phyloP scores from a whole-genome alignment of 2,797 vertebrate genomes.

The Sphenodon punctatus region DNA sequence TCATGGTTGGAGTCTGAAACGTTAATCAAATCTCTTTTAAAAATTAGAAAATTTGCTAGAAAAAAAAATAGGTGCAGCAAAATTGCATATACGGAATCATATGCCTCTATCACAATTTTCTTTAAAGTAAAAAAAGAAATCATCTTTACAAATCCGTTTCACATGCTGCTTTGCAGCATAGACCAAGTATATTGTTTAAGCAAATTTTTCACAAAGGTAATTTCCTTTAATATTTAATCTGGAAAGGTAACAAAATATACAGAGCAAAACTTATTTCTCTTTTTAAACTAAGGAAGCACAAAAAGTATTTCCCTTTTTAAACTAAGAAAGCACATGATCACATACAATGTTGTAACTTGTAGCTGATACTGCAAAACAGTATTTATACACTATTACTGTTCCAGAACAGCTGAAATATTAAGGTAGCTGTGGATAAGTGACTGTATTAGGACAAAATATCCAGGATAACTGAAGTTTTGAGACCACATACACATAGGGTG shows the following conservation, averaged over 20 bases:
- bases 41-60: constrained; percentile 67
- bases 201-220: constrained; percentile 75
- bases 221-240: constrained; percentile 78
- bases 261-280: constrained; percentile 88
- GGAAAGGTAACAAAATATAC: constrained; percentile 92
- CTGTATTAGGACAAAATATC: background rate
- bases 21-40: constrained; percentile 54
- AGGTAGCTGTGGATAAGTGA: background rate
- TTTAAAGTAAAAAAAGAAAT: constrained; percentile 77
- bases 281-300: constrained; percentile 79
- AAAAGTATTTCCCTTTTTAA: background rate
- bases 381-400: background rate
- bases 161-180: background rate
- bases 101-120: constrained; percentile 29
- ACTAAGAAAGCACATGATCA: background rate
- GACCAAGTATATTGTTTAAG: constrained; percentile 55
- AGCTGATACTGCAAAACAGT: background rate
- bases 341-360: background rate
- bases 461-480: too few relatives aligned
- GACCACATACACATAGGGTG: too few relatives aligned
- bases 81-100: constrained; percentile 49
- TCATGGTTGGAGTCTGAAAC: constrained; percentile 60
- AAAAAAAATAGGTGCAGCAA: constrained; percentile 63
- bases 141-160: constrained; percentile 76
- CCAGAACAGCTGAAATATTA: background rate